Percentiles rank a stretch among this genome's conserved stretches.
Evolutionary conservation across 1,140 invertebrate genomes (phyloP).

Genomic region (Saccostrea glomerata): DNA sequence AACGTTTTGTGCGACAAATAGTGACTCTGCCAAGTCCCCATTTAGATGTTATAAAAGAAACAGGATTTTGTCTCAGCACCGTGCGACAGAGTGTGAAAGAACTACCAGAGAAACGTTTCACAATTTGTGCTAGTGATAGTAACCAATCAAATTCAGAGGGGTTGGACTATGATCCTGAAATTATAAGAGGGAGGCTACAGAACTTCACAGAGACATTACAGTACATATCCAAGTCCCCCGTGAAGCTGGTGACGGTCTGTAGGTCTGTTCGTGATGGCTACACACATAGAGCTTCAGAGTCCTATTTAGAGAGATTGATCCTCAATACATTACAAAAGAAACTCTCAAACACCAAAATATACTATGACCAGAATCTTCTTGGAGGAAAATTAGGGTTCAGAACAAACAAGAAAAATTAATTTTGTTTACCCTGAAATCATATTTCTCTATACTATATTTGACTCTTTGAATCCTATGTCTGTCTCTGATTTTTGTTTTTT

Average conservation of each 20-base stretch:
- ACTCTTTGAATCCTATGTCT: too few relatives aligned
- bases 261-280: background rate
- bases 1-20: background rate
- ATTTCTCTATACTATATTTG: too few relatives aligned
- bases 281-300: background rate
- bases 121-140: background rate
- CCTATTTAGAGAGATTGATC: background rate
- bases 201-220: background rate
- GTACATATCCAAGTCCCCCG: background rate
- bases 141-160: background rate
- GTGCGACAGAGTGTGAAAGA: background rate
- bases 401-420: too few relatives aligned
- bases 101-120: background rate
- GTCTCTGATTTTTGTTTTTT: too few relatives aligned
- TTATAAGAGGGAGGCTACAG: background rate
- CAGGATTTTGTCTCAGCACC: background rate
- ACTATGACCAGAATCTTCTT: background rate
- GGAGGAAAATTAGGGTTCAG: background rate
- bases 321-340: background rate
- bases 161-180: background rate
- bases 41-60: background rate
- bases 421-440: too few relatives aligned
- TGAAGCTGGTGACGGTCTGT: background rate
- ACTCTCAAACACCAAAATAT: background rate
- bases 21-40: background rate